A percentile compares a stretch with the other conserved stretches of the same genome.
Evolutionary conservation across 1,140 invertebrate species (phyloP).

Genomic region (Drosophila kurseongensis): DNA sequence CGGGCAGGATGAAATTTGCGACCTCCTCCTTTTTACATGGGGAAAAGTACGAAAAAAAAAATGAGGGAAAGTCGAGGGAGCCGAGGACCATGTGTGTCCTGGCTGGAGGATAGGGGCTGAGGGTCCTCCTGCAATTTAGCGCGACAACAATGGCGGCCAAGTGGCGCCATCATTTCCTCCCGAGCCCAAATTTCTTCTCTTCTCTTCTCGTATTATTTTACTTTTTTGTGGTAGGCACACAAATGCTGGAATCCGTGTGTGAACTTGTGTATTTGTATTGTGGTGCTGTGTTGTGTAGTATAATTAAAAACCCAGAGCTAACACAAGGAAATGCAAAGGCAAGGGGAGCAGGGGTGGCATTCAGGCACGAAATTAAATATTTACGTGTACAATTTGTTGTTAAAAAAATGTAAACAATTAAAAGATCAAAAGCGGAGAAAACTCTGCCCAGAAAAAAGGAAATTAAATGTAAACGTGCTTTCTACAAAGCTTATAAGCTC

Average conservation of each 20-base stretch:
- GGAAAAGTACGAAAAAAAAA: conserved; percentile 19
- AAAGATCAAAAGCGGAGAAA: not conserved
- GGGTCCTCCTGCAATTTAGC: conserved; percentile 52
- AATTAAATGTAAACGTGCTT: not conserved
- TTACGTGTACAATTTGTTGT: conserved; percentile 26
- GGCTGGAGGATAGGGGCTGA: conserved; percentile 1
- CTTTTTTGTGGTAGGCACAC: conserved; percentile 12
- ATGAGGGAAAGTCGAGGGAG: not conserved
- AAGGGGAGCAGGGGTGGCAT: not conserved
- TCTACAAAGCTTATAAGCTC: not conserved
- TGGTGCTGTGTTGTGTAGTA: conserved; percentile 4
- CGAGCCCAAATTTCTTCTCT: conserved; percentile 10
- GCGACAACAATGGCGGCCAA: conserved; percentile 60
- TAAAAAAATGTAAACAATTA: conserved; percentile 7
- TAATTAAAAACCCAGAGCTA: conserved; percentile 33
- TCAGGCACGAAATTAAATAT: conserved; percentile 37
- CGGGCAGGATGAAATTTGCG: conserved; percentile 12
- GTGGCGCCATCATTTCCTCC: conserved; percentile 26
- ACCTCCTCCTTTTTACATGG: not conserved
- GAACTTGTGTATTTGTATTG: conserved; percentile 20
- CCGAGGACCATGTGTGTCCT: conserved; percentile 13
- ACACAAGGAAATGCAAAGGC: not conserved
- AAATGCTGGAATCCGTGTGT: conserved; percentile 10
- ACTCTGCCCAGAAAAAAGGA: not conserved
- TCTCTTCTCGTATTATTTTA: not conserved